These are phyloP conservation scores for Cyanoderma ruficeps DNA, from an alignment of 2,113 vertebrate genomes.

Conservation along the genomic window DNA sequence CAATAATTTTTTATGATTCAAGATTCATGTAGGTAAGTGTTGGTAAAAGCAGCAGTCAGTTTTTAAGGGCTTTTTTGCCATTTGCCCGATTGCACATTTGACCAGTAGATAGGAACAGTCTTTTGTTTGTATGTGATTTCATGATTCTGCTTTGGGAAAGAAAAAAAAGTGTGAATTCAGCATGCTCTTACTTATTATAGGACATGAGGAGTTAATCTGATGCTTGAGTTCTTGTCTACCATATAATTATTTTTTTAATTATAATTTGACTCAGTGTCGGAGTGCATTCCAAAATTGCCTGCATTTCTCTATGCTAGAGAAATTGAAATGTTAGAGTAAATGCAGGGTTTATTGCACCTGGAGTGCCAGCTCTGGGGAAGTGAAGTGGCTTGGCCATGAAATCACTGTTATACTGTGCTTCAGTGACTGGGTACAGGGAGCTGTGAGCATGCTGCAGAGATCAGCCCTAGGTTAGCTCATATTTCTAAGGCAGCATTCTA, in stretches of 20 bases:
- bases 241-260: background rate
- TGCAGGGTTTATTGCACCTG: background rate
- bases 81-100: background rate
- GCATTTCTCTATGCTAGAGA: background rate
- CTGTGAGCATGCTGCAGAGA: background rate
- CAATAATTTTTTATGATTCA: background rate
- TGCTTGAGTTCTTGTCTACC: background rate
- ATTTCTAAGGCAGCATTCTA: background rate
- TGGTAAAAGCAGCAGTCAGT: background rate
- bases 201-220: background rate
- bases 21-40: background rate
- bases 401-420: background rate
- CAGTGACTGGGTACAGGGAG: background rate
- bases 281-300: background rate
- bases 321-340: background rate
- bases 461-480: background rate
- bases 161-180: background rate
- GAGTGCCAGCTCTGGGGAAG: background rate
- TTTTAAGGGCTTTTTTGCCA: background rate
- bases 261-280: background rate
- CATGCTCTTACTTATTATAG: background rate
- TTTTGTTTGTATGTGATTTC: background rate
- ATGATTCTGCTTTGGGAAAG: background rate
- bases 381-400: background rate
- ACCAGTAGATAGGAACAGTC: background rate